Conservation (phyloP, 23 tunicate species). For the Diplosoma virens region DNA sequence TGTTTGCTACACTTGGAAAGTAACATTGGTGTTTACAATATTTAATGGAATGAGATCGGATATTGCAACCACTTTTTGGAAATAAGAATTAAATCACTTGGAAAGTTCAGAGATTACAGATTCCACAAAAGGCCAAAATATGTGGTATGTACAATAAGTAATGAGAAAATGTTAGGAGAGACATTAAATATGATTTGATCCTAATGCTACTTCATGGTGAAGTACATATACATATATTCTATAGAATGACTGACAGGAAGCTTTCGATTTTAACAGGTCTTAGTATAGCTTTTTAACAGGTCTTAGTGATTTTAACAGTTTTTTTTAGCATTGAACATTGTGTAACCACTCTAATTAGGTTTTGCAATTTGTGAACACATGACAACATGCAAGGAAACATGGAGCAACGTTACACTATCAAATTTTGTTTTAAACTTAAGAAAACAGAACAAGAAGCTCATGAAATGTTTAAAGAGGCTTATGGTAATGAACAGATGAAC, state of each 20-base stretch:
- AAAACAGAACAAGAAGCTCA: not conserved
- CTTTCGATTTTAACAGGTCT: constrained; percentile 9
- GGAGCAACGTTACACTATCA: constrained; percentile 10
- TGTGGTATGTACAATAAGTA: not conserved
- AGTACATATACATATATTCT: constrained; percentile 3
- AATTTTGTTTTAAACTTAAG: constrained; percentile 7
- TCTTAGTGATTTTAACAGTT: too few species aligned
- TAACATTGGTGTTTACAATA: not conserved
- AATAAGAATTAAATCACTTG: not conserved
- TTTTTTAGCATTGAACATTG: not conserved
- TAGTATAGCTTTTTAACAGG: too few species aligned
- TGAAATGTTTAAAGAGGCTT: not conserved
- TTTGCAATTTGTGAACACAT: not conserved
- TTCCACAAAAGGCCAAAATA: constrained; percentile 9
- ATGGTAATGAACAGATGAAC: constrained; percentile 15
- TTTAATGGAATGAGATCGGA: constrained; percentile 2
- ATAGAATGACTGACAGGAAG: not conserved
- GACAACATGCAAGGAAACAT: constrained; percentile 2
- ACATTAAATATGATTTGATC: not conserved
- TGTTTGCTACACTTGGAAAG: not conserved
- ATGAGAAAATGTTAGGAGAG: not conserved
- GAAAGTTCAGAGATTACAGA: not conserved
- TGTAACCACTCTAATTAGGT: constrained; percentile 18
- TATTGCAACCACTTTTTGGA: not conserved
- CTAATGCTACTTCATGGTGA: constrained; percentile 1